These are phyloP conservation scores for Heliangelus exortis DNA, from an alignment of 2,797 vertebrate species.

Conservation along the genomic window DNA sequence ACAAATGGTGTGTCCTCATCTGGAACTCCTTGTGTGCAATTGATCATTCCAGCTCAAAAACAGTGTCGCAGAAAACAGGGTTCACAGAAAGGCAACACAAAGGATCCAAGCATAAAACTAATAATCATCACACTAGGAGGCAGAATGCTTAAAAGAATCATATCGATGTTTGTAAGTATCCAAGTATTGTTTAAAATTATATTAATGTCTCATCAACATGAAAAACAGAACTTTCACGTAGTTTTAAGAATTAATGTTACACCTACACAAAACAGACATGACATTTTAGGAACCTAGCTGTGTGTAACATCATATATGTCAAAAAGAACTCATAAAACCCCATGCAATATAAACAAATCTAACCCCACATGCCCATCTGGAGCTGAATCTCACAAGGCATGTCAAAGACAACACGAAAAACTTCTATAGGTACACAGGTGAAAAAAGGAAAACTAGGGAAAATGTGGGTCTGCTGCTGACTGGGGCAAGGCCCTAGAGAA, in stretches of 20 bases:
- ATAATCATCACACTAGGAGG: not conserved
- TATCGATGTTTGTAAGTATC: not conserved
- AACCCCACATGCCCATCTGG: not conserved
- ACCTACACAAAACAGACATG: rapidly evolving
- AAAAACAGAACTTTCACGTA: not conserved
- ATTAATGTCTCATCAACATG: not conserved
- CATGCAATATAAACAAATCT: not conserved
- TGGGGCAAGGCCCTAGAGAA: not conserved
- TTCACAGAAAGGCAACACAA: not conserved
- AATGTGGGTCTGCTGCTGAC: not conserved
- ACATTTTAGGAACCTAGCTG: not conserved
- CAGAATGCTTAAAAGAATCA: not conserved
- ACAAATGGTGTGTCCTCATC: not conserved
- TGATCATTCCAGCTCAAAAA: not conserved
- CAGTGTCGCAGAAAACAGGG: not conserved
- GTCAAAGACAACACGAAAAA: not conserved
- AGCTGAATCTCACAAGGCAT: not conserved
- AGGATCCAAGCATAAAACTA: not conserved
- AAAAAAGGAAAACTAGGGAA: not conserved
- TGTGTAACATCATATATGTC: not conserved
- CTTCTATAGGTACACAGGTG: not conserved
- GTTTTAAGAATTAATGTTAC: not conserved
- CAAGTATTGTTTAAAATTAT: not conserved
- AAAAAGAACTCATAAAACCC: not conserved
- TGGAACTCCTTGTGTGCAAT: not conserved